Conservation (phyloP, 2,888 invertebrate genomes). For the Odontocerum albicorne region DNA sequence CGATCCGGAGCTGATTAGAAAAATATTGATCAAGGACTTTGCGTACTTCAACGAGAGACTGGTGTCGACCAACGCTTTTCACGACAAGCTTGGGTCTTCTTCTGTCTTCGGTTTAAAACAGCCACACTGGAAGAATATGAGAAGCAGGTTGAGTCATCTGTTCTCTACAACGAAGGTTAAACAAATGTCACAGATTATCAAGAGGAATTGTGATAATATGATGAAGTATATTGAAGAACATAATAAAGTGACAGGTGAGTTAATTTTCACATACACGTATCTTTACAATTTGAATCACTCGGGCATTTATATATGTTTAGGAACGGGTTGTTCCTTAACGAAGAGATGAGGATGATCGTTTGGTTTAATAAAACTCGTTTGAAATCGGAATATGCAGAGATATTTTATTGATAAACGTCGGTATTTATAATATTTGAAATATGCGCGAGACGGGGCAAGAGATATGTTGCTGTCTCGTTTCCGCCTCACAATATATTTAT, state of each 20-base stretch:
- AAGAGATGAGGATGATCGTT: too few relatives aligned
- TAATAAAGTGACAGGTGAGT: slow-evolving; percentile 11
- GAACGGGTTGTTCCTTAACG: too few relatives aligned
- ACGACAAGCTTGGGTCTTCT: slow-evolving; percentile 37
- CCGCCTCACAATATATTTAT: too few relatives aligned
- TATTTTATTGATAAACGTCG: too few relatives aligned
- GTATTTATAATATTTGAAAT: too few relatives aligned
- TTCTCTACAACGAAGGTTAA: slow-evolving; percentile 39
- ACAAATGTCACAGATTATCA: slow-evolving; percentile 37
- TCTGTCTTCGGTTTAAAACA: slow-evolving; percentile 38
- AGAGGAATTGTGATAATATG: slow-evolving; percentile 32
- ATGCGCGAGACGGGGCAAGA: too few relatives aligned
- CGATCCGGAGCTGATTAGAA: slow-evolving; percentile 40
- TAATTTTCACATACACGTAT: too few relatives aligned
- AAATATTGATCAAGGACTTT: slow-evolving; percentile 41
- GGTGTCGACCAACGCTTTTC: slow-evolving; percentile 36
- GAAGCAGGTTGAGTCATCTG: slow-evolving; percentile 37
- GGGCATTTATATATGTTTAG: too few relatives aligned
- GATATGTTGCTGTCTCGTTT: too few relatives aligned
- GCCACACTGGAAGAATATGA: slow-evolving; percentile 38
- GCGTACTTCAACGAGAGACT: slow-evolving; percentile 39
- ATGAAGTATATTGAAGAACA: slow-evolving; percentile 14
- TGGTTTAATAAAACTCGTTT: too few relatives aligned
- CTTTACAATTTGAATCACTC: too few relatives aligned
- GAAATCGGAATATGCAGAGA: too few relatives aligned